Conservation (phyloP, 2,888 invertebrate species). For the Polyommatus iphigenia region DNA sequence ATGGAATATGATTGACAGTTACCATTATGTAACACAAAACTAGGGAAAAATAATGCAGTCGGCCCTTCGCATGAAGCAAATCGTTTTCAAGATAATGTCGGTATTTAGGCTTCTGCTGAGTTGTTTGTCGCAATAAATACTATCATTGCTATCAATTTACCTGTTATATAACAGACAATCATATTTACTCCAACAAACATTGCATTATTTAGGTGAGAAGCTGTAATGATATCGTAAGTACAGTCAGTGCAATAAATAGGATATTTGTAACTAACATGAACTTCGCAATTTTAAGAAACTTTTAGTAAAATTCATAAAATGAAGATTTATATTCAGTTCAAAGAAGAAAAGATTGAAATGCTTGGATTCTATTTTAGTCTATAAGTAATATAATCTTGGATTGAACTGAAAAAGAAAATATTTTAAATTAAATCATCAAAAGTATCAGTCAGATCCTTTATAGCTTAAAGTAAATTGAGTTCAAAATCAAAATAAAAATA, state of each 20-base stretch:
- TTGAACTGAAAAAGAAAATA: too few relatives aligned
- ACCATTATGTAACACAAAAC: too few relatives aligned
- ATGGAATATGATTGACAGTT: too few relatives aligned
- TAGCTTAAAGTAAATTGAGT: too few relatives aligned
- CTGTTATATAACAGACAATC: conserved; percentile 31
- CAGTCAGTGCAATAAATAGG: not conserved
- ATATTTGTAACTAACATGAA: not conserved
- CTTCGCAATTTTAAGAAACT: not conserved
- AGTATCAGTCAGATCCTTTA: too few relatives aligned
- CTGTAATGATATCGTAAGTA: conserved; percentile 25
- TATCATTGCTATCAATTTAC: conserved; percentile 17
- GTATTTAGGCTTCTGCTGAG: not conserved
- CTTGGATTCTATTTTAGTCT: too few relatives aligned
- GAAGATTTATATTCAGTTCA: too few relatives aligned
- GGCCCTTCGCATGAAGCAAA: not conserved
- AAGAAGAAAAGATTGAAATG: too few relatives aligned
- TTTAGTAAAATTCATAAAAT: too few relatives aligned
- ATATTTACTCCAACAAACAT: conserved; percentile 19
- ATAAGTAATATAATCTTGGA: too few relatives aligned
- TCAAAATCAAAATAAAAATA: too few relatives aligned
- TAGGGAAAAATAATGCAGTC: not conserved
- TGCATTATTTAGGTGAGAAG: conserved; percentile 33
- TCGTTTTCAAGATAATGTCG: not conserved
- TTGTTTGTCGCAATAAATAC: not conserved
- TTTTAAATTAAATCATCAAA: too few relatives aligned